Evolutionary conservation across 2,797 vertebrate genomes (phyloP), one percentile per base, ranked within the genome.

Genomic region (Protosalanx chinensis): DNA sequence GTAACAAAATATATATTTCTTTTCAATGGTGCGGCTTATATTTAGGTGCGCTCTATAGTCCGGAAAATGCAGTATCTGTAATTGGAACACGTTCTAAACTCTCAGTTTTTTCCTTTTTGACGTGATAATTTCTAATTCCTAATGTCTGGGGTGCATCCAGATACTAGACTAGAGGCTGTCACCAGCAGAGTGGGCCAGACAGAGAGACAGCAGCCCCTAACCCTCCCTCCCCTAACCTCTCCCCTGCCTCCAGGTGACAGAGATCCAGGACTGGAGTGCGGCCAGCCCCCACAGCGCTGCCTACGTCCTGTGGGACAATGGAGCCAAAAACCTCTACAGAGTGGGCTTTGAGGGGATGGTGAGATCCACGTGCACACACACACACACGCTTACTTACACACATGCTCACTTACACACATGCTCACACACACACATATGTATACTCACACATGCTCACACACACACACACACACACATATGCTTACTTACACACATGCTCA

Each of bases 331-430:
- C 91, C 94, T 99, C 78, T 99, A 99, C 91, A 90, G 98, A 91
- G 98, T 99, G 85, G 98, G 98, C 88, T 99, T 99, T 81, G 98
- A 99, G 89, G 98, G 97, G 91, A 99, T 99, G 98, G 98, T 99
- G 89, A 96, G 97, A 88, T 79, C 89, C 85, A 74, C 72, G 27
- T 13, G 10, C 53, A 70, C 77, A 80, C 76, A 74, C 69, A 64
- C 68, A 74, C 51, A 72, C 79, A 82, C 46, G 23, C 23, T 27
- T 27, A 27, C 23, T 27, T 27, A 27, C 23, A 27, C 23, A 27
- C 23, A 27, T 27, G 23, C 23, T 27, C 23, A 32, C 67, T 56
- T n/a, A n/a, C 56, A 23, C 76, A 41, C 64, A 56, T 71, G 33
- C 64, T 27, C 57, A 37, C 35, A 13, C 77, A 60, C 65, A 60